Evolutionary conservation across 2,888 invertebrate genomes (phyloP).

Genomic region (Tineola bisselliella): DNA sequence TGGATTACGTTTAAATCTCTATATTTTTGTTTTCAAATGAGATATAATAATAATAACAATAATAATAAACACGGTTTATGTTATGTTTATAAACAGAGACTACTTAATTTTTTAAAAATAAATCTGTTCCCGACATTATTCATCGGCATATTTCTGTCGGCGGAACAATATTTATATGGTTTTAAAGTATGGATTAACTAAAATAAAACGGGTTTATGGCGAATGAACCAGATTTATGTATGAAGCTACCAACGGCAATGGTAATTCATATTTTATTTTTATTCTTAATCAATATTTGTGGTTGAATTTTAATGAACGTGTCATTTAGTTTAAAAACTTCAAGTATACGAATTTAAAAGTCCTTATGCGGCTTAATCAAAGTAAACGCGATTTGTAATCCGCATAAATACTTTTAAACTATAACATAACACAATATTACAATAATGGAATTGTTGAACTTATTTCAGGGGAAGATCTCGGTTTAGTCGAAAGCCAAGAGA

Average conservation of each 20-base stretch:
- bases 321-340: too few species aligned
- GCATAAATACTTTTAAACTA: too few species aligned
- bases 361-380: too few species aligned
- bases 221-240: too few species aligned
- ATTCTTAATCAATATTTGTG: not conserved
- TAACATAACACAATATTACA: too few species aligned
- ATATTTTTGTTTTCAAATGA: not conserved
- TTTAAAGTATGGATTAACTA: not conserved
- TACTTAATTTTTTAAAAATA: not conserved
- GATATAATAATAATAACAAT: not conserved
- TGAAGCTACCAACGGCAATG: too few species aligned
- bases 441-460: not conserved
- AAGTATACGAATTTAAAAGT: too few species aligned
- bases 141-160: not conserved
- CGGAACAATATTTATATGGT: slow-evolving; percentile 8
- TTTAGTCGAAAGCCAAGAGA: slow-evolving; percentile 55
- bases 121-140: not conserved
- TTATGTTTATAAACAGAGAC: not conserved
- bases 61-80: not conserved
- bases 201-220: not conserved
- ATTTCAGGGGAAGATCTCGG: slow-evolving; percentile 60
- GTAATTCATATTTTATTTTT: too few species aligned
- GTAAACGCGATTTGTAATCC: too few species aligned
- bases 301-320: not conserved
- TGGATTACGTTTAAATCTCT: not conserved